Conservation (phyloP, 2,888 invertebrate genomes). For the Ischnura elegans region DNA sequence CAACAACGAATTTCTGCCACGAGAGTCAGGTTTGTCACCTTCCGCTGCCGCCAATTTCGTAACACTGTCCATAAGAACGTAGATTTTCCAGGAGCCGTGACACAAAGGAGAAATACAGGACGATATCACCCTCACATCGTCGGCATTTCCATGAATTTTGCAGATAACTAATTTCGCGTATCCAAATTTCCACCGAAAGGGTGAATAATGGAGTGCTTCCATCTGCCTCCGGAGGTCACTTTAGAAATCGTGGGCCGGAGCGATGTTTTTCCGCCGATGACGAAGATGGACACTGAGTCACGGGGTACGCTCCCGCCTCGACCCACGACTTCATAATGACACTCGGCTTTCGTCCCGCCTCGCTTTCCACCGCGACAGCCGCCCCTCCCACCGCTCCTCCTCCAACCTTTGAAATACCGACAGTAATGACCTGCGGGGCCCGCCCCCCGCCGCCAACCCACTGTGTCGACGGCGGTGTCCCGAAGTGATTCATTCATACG, state of each 20-base stretch:
- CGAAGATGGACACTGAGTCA: constrained; percentile 15
- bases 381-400: background rate
- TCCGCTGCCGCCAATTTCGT: no score
- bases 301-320: background rate
- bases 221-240: background rate
- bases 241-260: background rate
- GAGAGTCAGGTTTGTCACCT: no score
- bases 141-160: background rate
- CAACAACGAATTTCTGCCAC: no score
- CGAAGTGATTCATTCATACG: constrained; percentile 46
- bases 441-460: background rate
- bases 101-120: background rate
- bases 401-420: background rate
- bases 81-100: background rate
- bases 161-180: background rate
- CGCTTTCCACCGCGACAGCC: background rate
- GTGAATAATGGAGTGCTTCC: no score
- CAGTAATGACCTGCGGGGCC: background rate
- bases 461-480: background rate
- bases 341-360: background rate
- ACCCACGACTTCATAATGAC: background rate
- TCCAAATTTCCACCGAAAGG: no score
- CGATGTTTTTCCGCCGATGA: background rate
- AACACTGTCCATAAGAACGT: no score
- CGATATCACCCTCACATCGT: background rate